phyloP scores from a whole-genome alignment of 2,888 invertebrate genomes.

The Erebia aethiops region DNA sequence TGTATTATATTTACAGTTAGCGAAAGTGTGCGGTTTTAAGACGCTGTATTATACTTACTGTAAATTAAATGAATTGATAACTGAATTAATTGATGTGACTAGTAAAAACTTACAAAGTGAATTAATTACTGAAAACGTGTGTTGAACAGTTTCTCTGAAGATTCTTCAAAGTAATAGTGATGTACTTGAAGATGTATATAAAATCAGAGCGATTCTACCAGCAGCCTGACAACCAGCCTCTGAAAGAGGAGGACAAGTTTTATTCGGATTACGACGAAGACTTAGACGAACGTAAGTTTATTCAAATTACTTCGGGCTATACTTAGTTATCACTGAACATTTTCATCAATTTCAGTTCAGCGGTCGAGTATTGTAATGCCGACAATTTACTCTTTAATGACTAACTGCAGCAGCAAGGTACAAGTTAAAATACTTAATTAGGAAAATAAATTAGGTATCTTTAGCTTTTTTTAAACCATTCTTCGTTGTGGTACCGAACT shows the following conservation, averaged over 20 bases:
- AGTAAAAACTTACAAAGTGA: not conserved
- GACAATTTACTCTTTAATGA: too few relatives aligned
- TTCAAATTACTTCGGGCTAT: not conserved
- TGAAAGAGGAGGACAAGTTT: conserved; percentile 64
- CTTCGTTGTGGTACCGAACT: too few relatives aligned
- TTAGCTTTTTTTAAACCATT: too few relatives aligned
- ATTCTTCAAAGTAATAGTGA: conserved; percentile 48
- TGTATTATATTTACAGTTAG: not conserved
- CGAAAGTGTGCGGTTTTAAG: not conserved
- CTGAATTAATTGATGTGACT: not conserved
- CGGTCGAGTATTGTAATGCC: too few relatives aligned
- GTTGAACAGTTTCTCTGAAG: not conserved
- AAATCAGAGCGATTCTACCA: conserved; percentile 76
- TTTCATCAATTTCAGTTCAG: too few relatives aligned
- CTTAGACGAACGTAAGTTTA: conserved; percentile 68
- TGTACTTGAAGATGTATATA: conserved; percentile 78
- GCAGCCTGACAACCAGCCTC: conserved; percentile 64
- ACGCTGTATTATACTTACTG: not conserved
- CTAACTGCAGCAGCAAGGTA: too few relatives aligned
- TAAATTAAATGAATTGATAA: not conserved
- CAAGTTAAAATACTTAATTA: too few relatives aligned
- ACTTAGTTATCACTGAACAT: too few relatives aligned
- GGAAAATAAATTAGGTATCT: too few relatives aligned
- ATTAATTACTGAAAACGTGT: not conserved
- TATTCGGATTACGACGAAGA: conserved; percentile 75